Conservation (phyloP, 2,888 invertebrate species). For the Lepidochitona cinerea region DNA sequence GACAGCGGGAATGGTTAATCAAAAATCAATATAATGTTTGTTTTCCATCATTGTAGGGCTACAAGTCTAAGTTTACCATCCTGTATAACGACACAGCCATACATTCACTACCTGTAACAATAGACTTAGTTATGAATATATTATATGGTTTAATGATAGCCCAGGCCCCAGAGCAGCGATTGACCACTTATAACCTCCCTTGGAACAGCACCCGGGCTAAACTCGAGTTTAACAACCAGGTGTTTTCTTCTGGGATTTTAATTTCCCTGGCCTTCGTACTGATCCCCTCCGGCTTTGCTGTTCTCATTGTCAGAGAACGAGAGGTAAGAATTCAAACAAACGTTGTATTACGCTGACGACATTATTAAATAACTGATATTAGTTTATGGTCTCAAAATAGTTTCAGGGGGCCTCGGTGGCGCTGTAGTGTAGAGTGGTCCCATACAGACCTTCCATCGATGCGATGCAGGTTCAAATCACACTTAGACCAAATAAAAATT, state of each 20-base stretch:
- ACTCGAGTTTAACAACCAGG: constrained; percentile 77
- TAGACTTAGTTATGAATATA: constrained; percentile 50
- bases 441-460: too few relatives aligned
- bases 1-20: too few relatives aligned
- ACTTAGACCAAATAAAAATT: too few relatives aligned
- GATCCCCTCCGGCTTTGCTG: constrained; percentile 83
- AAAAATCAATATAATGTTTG: too few relatives aligned
- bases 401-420: too few relatives aligned
- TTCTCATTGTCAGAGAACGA: constrained; percentile 86
- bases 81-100: constrained; percentile 81
- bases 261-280: constrained; percentile 87
- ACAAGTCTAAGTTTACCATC: constrained; percentile 32
- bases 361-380: too few relatives aligned
- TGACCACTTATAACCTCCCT: constrained; percentile 35
- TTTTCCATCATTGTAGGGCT: background rate
- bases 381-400: too few relatives aligned
- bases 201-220: constrained; percentile 37
- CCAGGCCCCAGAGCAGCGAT: background rate
- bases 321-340: too few relatives aligned
- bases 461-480: too few relatives aligned
- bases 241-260: constrained; percentile 82
- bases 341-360: too few relatives aligned
- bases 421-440: too few relatives aligned
- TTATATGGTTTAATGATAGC: constrained; percentile 28
- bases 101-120: constrained; percentile 81